These are phyloP conservation scores for Lithophane ornitopus DNA, from an alignment of 2,888 invertebrate genomes.

Conservation along the genomic window DNA sequence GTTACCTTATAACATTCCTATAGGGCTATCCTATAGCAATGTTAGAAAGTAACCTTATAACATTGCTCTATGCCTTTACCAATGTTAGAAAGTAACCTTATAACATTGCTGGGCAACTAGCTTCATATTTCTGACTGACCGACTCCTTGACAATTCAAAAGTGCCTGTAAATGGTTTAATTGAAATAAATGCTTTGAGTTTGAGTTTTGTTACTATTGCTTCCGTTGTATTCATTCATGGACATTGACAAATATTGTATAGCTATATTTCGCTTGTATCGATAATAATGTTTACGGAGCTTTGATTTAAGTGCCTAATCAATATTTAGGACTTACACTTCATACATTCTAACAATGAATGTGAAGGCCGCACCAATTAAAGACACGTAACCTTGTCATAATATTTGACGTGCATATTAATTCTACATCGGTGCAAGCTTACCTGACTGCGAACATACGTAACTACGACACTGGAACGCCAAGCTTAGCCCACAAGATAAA, in stretches of 20 bases:
- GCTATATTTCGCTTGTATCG: background rate
- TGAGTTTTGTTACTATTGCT: background rate
- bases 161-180: too few relatives aligned
- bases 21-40: background rate
- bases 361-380: background rate
- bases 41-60: background rate
- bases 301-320: background rate
- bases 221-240: background rate
- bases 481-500: conserved; percentile 56
- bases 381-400: conserved; percentile 29
- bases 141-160: too few relatives aligned
- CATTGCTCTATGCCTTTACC: too few relatives aligned
- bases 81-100: too few relatives aligned
- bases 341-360: background rate
- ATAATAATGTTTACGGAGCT: background rate
- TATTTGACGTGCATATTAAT: conserved; percentile 35
- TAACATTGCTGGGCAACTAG: too few relatives aligned
- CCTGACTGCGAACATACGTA: conserved; percentile 25
- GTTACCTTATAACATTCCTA: background rate
- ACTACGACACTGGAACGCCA: conserved; percentile 16
- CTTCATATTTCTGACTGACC: too few relatives aligned
- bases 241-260: background rate
- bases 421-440: conserved; percentile 11
- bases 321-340: background rate
- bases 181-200: too few relatives aligned